Base-by-base conservation (phyloP, 2,888 invertebrate genomes). In the Orchestes rusci region DNA sequence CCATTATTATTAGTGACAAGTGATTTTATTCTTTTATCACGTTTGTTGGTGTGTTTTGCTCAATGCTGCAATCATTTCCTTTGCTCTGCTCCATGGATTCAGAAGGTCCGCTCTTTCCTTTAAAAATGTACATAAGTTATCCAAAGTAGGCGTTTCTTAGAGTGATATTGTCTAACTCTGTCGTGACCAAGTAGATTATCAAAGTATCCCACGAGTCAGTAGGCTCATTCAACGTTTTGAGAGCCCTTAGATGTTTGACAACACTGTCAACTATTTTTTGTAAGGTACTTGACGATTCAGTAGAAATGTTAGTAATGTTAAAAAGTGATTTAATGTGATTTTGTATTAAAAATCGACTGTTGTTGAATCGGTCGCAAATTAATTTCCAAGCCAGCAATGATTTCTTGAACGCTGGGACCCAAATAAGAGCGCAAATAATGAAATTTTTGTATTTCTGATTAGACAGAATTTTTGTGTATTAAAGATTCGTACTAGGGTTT, bases 341-440 rank as follows among this genome's bases (percentile, higher is more conserved):
- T 38, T 38, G 38, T 10, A 38, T 38, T 7, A 38, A 29, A 4
- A 38, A 28, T 12, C 38, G 13, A 38, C 12, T 47, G 29, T 47
- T 47, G 19, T 47, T 16, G 37, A 48, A 47, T 18, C 47, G 23
- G 3, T 47, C 33, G 13, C 2, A 16, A 15, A 48, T 18, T 35
- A 42, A 29, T 13, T 39, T 16, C 41, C 45, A 47, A 18, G 5
- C 39, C 16, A 18, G 35, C 15, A 2, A 51, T 40, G 3, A 50
- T 12, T 27, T 49, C 18, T 1, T 36, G n/a, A 2, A 48, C 47
- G 3, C 23, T 30, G 7, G 36, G 29, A 16, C n/a, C 19, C 12
- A 50, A 23, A 10, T 23, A 23, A 10, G 23, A 23, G 5, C 23
- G 23, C 10, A 23, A 23, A 10, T 23, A 23, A 23, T 23, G 23